Evolutionary conservation across 2,113 vertebrate species (phyloP).

Genomic region (Megalops atlanticus): DNA sequence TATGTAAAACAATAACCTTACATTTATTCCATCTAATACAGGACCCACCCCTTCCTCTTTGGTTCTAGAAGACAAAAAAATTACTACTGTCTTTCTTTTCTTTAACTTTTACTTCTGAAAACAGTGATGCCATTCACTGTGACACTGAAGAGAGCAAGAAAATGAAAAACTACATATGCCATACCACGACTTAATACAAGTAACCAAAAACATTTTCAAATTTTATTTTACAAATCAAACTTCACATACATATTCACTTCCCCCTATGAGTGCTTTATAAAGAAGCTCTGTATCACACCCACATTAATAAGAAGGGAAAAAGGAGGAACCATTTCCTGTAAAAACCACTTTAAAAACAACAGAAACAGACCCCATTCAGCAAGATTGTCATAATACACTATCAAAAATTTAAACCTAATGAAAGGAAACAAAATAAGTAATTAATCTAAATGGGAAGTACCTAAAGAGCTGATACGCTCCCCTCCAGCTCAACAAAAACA

Average conservation of each 20-base stretch:
- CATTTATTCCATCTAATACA: slow-evolving; percentile 51
- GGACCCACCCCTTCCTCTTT: slow-evolving; percentile 64
- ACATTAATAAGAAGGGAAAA: not conserved
- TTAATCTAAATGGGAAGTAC: not conserved
- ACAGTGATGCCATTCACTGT: slow-evolving; percentile 18
- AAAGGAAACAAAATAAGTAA: not conserved
- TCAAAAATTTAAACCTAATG: slow-evolving; percentile 9
- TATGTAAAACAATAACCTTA: slow-evolving; percentile 56
- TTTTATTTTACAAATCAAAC: slow-evolving; percentile 34
- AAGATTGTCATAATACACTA: slow-evolving; percentile 7
- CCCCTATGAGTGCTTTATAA: not conserved
- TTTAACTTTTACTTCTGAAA: not conserved
- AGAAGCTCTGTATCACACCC: not conserved
- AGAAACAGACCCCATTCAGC: slow-evolving; percentile 2
- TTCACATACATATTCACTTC: slow-evolving; percentile 30
- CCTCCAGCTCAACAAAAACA: slow-evolving; percentile 10
- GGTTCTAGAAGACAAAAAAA: slow-evolving; percentile 64
- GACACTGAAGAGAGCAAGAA: slow-evolving; percentile 22
- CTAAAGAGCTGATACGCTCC: not conserved
- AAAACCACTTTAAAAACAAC: not conserved
- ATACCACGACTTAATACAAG: slow-evolving; percentile 38
- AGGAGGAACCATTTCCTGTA: not conserved
- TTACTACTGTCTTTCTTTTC: slow-evolving; percentile 23
- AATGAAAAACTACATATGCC: slow-evolving; percentile 41
- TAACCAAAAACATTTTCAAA: slow-evolving; percentile 42